Evolutionary conservation across 2,113 vertebrate genomes (phyloP).

Genomic region (Xenopus laevis): DNA sequence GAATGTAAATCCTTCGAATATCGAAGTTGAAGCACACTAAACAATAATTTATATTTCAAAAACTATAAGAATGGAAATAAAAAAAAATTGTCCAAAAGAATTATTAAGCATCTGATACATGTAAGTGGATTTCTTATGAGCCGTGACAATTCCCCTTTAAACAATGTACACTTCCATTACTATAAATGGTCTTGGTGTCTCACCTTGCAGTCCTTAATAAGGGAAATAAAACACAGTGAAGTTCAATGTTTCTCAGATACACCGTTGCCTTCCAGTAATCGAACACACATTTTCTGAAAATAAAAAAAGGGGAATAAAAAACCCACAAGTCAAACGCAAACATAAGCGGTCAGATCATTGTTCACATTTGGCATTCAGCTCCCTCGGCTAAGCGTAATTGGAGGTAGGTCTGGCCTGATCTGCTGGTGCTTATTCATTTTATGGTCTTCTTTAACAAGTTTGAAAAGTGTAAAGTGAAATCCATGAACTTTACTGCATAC

Average conservation of each 20-base stretch:
- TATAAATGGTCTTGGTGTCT: too few relatives aligned
- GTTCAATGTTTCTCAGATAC: constrained; percentile 19
- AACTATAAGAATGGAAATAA: too few relatives aligned
- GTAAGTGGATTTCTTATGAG: too few relatives aligned
- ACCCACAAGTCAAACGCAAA: constrained; percentile 63
- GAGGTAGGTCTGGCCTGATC: constrained; percentile 61
- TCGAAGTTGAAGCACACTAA: too few relatives aligned
- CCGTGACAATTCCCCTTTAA: too few relatives aligned
- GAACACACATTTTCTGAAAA: constrained; percentile 60
- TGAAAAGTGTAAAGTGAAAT: constrained; percentile 61
- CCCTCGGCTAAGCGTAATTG: constrained; percentile 60
- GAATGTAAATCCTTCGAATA: too few relatives aligned
- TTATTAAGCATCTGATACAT: too few relatives aligned
- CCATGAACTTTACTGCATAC: constrained; percentile 52
- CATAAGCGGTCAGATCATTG: constrained; percentile 68
- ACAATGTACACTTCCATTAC: too few relatives aligned
- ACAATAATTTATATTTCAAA: too few relatives aligned
- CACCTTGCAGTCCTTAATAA: too few relatives aligned
- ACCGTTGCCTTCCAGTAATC: constrained; percentile 58
- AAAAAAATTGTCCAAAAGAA: too few relatives aligned
- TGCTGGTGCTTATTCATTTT: constrained; percentile 48
- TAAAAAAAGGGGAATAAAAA: constrained; percentile 48
- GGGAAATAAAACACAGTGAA: too few relatives aligned
- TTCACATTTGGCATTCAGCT: constrained; percentile 60
- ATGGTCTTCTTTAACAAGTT: constrained; percentile 59